Percentiles rank a stretch among this genome's conserved stretches.
These are phyloP conservation scores for Sorex maritimensis DNA, from an alignment of 2,797 vertebrate genomes.

Conservation along the genomic window DNA sequence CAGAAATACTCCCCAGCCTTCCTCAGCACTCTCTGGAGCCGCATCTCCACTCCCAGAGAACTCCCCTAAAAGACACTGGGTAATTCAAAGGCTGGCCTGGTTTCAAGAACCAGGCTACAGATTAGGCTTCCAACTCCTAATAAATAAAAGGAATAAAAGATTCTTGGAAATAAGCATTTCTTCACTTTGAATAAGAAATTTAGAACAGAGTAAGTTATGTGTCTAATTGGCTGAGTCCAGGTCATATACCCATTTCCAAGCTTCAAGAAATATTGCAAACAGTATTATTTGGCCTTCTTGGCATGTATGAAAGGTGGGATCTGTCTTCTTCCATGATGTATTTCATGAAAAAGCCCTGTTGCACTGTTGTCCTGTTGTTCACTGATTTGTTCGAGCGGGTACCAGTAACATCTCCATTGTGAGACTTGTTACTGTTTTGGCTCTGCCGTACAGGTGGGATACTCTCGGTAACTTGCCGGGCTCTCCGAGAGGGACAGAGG, in stretches of 20 bases:
- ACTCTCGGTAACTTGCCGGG: no score
- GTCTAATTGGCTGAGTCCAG: background rate
- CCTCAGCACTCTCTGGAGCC: no score
- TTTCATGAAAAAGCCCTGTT: no score
- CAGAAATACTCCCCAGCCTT: no score
- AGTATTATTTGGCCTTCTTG: background rate
- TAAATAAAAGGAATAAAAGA: background rate
- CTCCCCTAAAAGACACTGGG: background rate
- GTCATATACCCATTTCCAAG: background rate
- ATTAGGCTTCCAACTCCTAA: background rate
- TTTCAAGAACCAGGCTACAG: slow-evolving; percentile 1
- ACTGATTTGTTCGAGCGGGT: no score
- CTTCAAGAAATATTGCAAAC: background rate
- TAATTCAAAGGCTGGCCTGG: slow-evolving; percentile 20
- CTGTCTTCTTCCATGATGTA: background rate
- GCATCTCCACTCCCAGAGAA: no score
- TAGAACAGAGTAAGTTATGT: background rate
- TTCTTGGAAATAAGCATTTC: background rate
- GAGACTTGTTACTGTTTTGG: no score
- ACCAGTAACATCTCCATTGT: no score
- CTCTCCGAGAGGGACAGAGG: no score
- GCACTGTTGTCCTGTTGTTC: no score
- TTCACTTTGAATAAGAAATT: background rate
- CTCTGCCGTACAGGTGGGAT: no score
- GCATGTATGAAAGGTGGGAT: background rate